Conservation (phyloP, 2,888 invertebrate species). For the Apotomis capreana region DNA sequence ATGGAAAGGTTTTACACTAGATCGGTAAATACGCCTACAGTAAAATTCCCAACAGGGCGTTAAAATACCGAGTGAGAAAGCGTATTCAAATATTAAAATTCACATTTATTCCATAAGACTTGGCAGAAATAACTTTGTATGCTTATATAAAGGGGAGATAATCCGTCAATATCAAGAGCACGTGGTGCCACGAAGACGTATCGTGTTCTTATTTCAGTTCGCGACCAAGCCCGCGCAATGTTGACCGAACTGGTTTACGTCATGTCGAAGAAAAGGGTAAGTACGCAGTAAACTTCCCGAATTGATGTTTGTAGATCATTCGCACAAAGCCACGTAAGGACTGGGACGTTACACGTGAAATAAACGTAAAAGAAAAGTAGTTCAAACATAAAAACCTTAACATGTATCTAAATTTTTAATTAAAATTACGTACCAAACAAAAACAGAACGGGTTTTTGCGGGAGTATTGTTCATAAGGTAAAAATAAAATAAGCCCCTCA, state of each 20-base stretch:
- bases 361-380: slow-evolving; percentile 9
- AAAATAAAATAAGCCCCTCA: slow-evolving; percentile 61
- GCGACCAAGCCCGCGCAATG: slow-evolving; percentile 32
- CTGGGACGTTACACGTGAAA: slow-evolving; percentile 12
- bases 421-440: slow-evolving; percentile 1
- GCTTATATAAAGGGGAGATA: slow-evolving; percentile 52
- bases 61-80: neutral
- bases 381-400: neutral
- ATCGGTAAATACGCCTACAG: neutral
- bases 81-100: slow-evolving; percentile 18
- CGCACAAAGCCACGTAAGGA: slow-evolving; percentile 32
- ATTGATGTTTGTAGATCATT: slow-evolving; percentile 39
- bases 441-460: slow-evolving; percentile 11
- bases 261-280: slow-evolving; percentile 42
- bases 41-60: neutral
- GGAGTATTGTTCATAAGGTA: slow-evolving; percentile 27
- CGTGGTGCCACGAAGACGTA: slow-evolving; percentile 54
- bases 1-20: neutral
- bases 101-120: slow-evolving; percentile 12
- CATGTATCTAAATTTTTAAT: slow-evolving; percentile 3
- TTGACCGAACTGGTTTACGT: slow-evolving; percentile 42
- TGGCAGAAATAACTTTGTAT: slow-evolving; percentile 46
- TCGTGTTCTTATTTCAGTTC: slow-evolving; percentile 49
- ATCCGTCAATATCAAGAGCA: slow-evolving; percentile 67
- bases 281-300: slow-evolving; percentile 39